Evolutionary conservation across 2,888 invertebrate genomes (phyloP), one percentile per base, ranked within the genome.

Genomic region (Cataglyphis cursor): DNA sequence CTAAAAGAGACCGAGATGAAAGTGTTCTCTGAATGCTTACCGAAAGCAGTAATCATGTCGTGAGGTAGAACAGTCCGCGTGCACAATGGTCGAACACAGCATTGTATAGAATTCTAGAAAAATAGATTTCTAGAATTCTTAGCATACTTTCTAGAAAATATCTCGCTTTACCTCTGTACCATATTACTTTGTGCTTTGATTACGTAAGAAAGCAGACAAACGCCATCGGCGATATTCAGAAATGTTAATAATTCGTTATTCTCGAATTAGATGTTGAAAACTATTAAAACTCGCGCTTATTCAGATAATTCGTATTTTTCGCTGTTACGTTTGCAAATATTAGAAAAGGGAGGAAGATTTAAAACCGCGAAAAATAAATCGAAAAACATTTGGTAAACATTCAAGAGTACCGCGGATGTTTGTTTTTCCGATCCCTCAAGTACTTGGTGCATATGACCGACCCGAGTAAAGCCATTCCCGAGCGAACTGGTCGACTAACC

Each of bases 1-100:
- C 62, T 68, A 28, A 76, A 76, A 66, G 82, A 66, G 38, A 59
- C 83, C 35, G 64, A 80, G 85, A 88, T 87, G 82, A 85, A 87
- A 88, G 88, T 86, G 76, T 74, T 66, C 76, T 28, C 38, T 21
- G 68, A 70, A 81, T 72, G 54, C 74, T 72, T 74, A 44, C 41
- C 21, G 21, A 75, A 70, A 66, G 51, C 38, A 35, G 62, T 81
- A 85, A 81, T 80, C 81, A 64, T 73, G 61, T 84, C 68, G 74
- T 44, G 21, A 21, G 21, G 21, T 31, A 51, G 48, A 65, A 51
- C 62, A 76, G 31, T 12, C 51, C 28, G 41, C 8, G 21, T 21
- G 38, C 12, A 18, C 44, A 8, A 44, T 41, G 76, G 28, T 70
- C 78, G 70, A 78, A 70, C 70, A 35, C 9, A 18, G 21, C 35